phyloP scores from a whole-genome alignment of 2,797 vertebrate species.

The Trachops cirrhosus region DNA sequence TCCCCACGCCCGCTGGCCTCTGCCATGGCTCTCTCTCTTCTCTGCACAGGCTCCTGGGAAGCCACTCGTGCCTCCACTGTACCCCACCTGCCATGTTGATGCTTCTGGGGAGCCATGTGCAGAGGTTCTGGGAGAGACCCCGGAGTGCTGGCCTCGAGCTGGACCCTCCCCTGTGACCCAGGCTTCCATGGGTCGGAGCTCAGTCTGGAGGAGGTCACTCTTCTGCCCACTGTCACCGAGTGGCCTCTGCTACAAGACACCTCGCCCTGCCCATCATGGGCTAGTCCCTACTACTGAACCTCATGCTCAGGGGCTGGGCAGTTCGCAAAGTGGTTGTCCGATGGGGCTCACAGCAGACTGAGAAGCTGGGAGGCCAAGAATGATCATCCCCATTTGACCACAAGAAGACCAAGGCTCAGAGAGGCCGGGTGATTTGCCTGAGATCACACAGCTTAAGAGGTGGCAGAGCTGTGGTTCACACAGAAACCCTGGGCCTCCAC shows the following conservation, averaged over 20 bases:
- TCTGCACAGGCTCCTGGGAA: neutral
- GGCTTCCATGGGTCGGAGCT: neutral
- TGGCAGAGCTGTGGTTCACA: neutral
- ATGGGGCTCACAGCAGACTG: neutral
- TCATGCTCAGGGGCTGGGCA: neutral
- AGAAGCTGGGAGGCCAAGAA: neutral
- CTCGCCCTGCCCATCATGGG: neutral
- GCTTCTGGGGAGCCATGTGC: neutral
- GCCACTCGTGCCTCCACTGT: fast-evolving
- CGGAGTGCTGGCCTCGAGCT: fast-evolving
- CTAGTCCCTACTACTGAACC: neutral
- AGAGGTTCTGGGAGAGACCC: neutral
- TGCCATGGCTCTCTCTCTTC: neutral
- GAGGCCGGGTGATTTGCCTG: neutral
- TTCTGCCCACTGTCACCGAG: neutral
- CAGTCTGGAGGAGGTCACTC: neutral
- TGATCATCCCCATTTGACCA: too few relatives aligned
- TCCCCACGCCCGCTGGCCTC: neutral
- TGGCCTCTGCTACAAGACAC: neutral
- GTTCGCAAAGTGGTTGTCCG: neutral
- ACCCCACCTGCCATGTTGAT: neutral
- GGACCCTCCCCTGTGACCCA: neutral
- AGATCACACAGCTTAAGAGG: neutral
- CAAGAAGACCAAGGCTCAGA: neutral
- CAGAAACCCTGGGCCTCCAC: fast-evolving